phyloP scores from a whole-genome alignment of 2,113 vertebrate species.

The Callaeas wilsoni region DNA sequence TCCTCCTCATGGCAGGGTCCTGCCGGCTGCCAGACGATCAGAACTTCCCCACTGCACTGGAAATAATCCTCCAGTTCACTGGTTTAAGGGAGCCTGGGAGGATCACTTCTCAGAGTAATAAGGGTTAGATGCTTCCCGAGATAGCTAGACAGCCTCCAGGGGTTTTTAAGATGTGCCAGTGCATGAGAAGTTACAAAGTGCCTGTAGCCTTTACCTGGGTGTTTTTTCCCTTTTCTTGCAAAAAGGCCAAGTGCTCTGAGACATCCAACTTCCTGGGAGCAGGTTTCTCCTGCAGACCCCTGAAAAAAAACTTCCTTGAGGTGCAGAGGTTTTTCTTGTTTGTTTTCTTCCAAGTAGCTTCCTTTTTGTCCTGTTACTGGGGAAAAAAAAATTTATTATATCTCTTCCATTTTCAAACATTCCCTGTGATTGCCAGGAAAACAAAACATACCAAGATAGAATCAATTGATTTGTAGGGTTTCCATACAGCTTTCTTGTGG shows the following conservation, averaged over 20 bases:
- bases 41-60: not conserved
- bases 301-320: not conserved
- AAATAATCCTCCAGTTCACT: not conserved
- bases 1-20: not conserved
- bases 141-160: not conserved
- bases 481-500: not conserved
- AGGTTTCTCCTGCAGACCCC: not conserved
- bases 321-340: not conserved
- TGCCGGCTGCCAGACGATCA: not conserved
- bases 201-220: not conserved
- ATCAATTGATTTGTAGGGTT: not conserved
- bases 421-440: not conserved
- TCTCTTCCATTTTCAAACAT: not conserved
- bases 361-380: not conserved
- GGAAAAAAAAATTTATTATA: not conserved
- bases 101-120: not conserved
- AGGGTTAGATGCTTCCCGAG: constrained; percentile 5
- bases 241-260: not conserved
- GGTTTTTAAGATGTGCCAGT: not conserved
- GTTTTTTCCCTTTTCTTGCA: not conserved
- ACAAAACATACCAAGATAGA: not conserved
- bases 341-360: not conserved
- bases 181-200: not conserved
- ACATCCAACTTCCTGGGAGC: not conserved
- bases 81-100: not conserved